These are phyloP conservation scores for Lophius piscatorius DNA, from an alignment of 2,113 vertebrate species.

Conservation along the genomic window DNA sequence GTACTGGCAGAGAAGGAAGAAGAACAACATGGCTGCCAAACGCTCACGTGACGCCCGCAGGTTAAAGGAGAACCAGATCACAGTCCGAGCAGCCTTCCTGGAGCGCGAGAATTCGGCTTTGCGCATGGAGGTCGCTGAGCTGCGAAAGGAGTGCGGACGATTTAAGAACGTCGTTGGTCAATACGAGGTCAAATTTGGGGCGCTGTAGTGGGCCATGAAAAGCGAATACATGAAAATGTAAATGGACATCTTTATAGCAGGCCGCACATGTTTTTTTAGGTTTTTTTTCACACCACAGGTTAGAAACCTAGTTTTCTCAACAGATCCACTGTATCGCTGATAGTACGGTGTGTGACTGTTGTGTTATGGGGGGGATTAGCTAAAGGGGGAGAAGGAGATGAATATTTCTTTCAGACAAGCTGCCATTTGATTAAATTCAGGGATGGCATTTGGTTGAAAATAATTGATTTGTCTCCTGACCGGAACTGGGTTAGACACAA, in stretches of 20 bases:
- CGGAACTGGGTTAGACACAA: not conserved
- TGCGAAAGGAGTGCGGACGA: constrained; percentile 90
- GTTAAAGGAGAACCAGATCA: constrained; percentile 98
- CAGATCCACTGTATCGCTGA: not conserved
- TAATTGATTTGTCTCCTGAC: not conserved
- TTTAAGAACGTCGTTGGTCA: constrained; percentile 87
- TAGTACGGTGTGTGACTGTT: not conserved
- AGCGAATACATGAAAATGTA: not conserved
- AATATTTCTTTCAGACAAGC: too few species aligned
- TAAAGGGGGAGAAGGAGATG: too few species aligned
- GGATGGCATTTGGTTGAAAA: too few species aligned
- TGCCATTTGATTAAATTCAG: not conserved
- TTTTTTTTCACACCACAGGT: constrained; percentile 15
- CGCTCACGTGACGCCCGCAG: constrained; percentile 93
- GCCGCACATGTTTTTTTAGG: not conserved
- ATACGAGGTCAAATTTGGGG: constrained; percentile 90
- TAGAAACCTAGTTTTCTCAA: not conserved
- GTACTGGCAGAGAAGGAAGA: constrained; percentile 94
- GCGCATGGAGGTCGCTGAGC: constrained; percentile 90
- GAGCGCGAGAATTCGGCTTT: constrained; percentile 94
- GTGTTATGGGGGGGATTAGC: not conserved
- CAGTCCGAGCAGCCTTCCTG: constrained; percentile 93
- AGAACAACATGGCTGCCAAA: constrained; percentile 96
- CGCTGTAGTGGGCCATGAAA: constrained; percentile 83
- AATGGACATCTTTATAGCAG: not conserved